Evolutionary conservation across 2,113 vertebrate species (phyloP).

Genomic region (Zosterops borbonicus): DNA sequence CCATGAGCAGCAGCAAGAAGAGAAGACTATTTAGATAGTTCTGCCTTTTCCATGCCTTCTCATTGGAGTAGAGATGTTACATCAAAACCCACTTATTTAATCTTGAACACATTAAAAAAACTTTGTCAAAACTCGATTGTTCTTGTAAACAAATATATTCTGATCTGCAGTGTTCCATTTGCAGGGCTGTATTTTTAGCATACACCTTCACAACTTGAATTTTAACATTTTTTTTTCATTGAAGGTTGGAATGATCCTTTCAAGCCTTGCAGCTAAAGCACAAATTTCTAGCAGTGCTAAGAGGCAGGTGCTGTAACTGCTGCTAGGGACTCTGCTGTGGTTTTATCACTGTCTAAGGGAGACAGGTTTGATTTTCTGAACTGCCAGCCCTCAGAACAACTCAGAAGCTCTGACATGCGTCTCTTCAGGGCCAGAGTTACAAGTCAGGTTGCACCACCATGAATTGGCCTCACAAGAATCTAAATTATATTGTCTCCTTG

Average conservation of each 20-base stretch:
- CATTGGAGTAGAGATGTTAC: neutral
- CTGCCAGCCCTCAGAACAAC: neutral
- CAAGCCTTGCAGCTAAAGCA: neutral
- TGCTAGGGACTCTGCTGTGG: neutral
- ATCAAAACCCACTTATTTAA: neutral
- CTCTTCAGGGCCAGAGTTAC: neutral
- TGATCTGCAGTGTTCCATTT: neutral
- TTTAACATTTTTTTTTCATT: neutral
- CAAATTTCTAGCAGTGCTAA: neutral
- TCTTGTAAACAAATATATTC: neutral
- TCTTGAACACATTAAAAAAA: neutral
- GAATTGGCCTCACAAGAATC: neutral
- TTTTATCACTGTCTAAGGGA: neutral
- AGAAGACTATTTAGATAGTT: neutral
- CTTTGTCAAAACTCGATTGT: neutral
- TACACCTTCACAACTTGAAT: neutral
- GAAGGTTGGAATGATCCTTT: neutral
- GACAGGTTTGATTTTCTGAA: neutral
- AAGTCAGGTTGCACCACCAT: neutral
- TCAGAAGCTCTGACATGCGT: neutral
- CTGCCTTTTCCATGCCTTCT: neutral
- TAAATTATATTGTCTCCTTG: neutral
- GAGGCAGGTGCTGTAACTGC: neutral
- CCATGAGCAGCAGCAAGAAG: accelerated
- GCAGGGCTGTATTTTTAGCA: neutral